Evolutionary conservation across 2,888 invertebrate genomes (phyloP), one percentile per base, ranked within the genome.

Genomic region (Mantis religiosa): DNA sequence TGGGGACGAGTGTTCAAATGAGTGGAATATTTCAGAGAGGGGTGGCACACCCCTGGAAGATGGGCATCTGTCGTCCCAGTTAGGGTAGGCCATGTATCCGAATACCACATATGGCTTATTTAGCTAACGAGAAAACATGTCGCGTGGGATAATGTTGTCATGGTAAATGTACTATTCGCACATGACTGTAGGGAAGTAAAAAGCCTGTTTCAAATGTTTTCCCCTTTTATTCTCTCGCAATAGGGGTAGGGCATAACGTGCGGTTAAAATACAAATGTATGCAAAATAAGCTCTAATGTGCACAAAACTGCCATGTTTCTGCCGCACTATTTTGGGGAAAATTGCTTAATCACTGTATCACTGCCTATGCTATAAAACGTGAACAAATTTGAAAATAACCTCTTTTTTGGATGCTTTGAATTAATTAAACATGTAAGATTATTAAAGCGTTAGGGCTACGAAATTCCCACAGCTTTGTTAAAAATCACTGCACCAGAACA

Each of bases 41-140:
- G 54, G 54, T 71, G 6, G 54, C 25, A 25, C 54, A 20, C 54
- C 20, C 25, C 25, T 71, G 54, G 54, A 71, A 71, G 54, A 71
- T 71, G 54, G 54, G 54, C 54, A 71, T 71, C 54, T 71, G 54
- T 71, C 54, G 54, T 71, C 20, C 0, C 14, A 25, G 54, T 71
- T 71, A 71, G 54, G 54, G 54, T 71, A 71, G 54, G 54, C 54
- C 54, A 71, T 71, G 54, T 71, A 71, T 71, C 54, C 54, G 54
- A 71, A 71, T 71, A 71, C 87, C 87, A 82, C 87, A 87, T 87
- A 87, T 87, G 87, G 87, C 87, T 81, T 87, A 87, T 82, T 87
- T 82, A 34, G 28, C 84, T 84, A 84, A 84, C 34, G 84, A 82
- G 87, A 27, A 85, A 85, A 47, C 54, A 71, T 71, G 54, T 71